Conservation (phyloP, 35 echinoderm and acorn worm species). For the Ophiothrix spiculata region DNA sequence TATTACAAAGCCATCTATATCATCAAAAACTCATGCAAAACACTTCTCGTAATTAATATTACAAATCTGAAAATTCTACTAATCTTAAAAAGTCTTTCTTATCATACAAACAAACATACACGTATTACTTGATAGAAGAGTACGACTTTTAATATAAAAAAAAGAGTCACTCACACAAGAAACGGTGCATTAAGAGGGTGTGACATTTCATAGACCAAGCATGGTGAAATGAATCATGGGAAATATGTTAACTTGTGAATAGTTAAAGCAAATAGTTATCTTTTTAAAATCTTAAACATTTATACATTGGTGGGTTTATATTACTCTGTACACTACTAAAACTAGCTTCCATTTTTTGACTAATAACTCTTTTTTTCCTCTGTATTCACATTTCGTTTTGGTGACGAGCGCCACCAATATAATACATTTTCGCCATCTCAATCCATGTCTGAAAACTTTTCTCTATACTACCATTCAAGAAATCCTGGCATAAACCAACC, state of each 20-base stretch:
- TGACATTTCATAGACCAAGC: too few species aligned
- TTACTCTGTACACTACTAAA: neutral
- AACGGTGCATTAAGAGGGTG: too few species aligned
- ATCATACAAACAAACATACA: too few species aligned
- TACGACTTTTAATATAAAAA: neutral
- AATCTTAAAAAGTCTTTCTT: too few species aligned
- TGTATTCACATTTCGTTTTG: neutral
- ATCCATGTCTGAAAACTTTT: neutral
- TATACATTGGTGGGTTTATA: neutral
- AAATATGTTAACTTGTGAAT: too few species aligned
- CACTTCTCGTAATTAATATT: too few species aligned
- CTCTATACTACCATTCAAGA: neutral
- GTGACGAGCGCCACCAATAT: neutral
- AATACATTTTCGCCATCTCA: neutral
- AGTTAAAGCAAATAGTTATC: too few species aligned
- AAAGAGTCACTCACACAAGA: conserved; percentile 1
- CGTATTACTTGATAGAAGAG: neutral
- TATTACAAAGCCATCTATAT: too few species aligned
- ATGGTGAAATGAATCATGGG: too few species aligned
- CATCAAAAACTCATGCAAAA: too few species aligned
- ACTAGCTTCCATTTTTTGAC: neutral
- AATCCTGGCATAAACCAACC: neutral
- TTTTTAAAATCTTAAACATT: too few species aligned
- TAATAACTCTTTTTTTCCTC: neutral
- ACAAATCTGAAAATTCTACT: too few species aligned